A percentile compares a stretch with the other conserved stretches of the same genome.
Evolutionary conservation across 1,140 invertebrate genomes (phyloP).

Genomic region (Oedothorax gibbosus): DNA sequence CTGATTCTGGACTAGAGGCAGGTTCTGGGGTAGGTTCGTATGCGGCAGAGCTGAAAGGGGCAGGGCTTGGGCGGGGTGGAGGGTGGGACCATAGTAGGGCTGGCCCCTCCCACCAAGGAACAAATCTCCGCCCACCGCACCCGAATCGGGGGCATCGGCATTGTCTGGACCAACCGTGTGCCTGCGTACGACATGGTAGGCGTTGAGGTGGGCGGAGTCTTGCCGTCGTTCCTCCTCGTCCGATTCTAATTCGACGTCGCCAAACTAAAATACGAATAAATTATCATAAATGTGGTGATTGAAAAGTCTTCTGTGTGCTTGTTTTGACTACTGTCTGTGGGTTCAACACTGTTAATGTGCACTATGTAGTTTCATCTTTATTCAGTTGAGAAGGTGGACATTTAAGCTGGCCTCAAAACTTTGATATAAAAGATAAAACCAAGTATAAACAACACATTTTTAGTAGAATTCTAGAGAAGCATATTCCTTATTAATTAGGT

Average conservation of each 20-base stretch:
- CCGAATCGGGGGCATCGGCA: conserved; percentile 60
- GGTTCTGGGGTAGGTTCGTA: conserved; percentile 79
- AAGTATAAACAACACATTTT: too few relatives aligned
- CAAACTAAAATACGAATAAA: conserved; percentile 70
- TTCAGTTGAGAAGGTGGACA: too few relatives aligned
- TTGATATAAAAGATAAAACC: too few relatives aligned
- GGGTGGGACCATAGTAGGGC: conserved; percentile 48
- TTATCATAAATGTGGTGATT: too few relatives aligned
- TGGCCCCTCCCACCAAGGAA: conserved; percentile 33
- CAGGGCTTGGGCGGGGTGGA: conserved; percentile 46
- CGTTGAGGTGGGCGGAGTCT: conserved; percentile 66
- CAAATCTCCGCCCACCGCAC: conserved; percentile 58
- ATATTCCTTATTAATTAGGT: too few relatives aligned
- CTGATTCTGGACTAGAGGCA: conserved; percentile 80
- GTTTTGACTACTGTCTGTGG: too few relatives aligned
- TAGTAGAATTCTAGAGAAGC: too few relatives aligned
- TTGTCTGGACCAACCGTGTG: conserved; percentile 91
- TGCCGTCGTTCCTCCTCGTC: conserved; percentile 68
- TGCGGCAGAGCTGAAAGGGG: conserved; percentile 72
- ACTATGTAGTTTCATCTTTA: too few relatives aligned
- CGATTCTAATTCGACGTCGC: conserved; percentile 74
- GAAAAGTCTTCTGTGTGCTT: too few relatives aligned
- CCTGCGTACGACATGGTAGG: conserved; percentile 76
- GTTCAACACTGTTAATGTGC: too few relatives aligned
- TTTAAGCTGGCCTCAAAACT: too few relatives aligned